phyloP scores from a whole-genome alignment of 1,140 invertebrate genomes.

The Sitobion miscanthi region DNA sequence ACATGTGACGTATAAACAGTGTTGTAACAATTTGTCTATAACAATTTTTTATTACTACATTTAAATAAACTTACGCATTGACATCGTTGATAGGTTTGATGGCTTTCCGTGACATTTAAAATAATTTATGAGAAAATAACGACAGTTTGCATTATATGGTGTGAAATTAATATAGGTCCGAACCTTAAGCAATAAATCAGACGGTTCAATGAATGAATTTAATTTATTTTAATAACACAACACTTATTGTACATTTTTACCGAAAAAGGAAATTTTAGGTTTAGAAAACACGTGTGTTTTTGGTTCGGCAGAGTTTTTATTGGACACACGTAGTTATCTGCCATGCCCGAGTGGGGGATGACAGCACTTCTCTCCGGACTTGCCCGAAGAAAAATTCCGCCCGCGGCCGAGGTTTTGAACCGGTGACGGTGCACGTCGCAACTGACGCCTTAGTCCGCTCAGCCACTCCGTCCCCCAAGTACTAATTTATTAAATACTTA shows the following conservation, averaged over 20 bases:
- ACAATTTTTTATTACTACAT: background rate
- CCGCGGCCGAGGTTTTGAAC: too few species aligned
- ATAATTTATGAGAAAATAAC: background rate
- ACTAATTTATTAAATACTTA: background rate
- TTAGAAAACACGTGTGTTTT: too few species aligned
- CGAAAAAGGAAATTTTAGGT: too few species aligned
- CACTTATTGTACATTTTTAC: background rate
- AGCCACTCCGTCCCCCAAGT: too few species aligned
- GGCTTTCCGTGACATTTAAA: background rate
- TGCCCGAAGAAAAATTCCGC: too few species aligned
- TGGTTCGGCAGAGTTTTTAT: too few species aligned
- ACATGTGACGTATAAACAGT: background rate
- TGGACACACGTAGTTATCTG: too few species aligned
- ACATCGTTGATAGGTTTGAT: background rate
- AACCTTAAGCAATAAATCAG: background rate
- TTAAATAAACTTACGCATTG: constrained; percentile 3
- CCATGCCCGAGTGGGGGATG: too few species aligned
- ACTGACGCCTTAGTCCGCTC: too few species aligned
- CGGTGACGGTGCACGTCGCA: too few species aligned
- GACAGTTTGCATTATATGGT: background rate
- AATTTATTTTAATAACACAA: background rate
- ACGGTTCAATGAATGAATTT: background rate
- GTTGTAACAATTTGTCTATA: background rate
- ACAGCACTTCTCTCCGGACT: too few species aligned
- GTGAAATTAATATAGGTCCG: background rate